phyloP scores from a whole-genome alignment of 2,888 invertebrate genomes.

The Drosophila demipolita region DNA sequence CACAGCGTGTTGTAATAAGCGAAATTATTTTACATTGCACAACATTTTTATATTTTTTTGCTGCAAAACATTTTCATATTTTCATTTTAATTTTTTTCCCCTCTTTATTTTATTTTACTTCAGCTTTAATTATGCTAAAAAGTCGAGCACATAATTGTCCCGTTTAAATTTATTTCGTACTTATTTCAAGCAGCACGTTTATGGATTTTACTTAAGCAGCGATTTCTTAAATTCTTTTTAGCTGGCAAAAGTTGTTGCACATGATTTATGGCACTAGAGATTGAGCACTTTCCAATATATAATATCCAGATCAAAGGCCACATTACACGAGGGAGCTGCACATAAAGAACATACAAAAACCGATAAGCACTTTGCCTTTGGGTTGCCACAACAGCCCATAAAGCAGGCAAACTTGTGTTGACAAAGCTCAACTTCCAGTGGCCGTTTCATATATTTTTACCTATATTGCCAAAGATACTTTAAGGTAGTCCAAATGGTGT shows the following conservation, averaged over 20 bases:
- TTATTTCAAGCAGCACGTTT: not conserved
- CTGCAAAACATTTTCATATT: not conserved
- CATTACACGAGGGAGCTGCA: slow-evolving; percentile 28
- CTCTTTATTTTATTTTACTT: slow-evolving; percentile 4
- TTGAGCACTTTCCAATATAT: slow-evolving; percentile 56
- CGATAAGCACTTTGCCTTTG: slow-evolving; percentile 64
- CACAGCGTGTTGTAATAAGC: slow-evolving; percentile 62
- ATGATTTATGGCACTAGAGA: slow-evolving; percentile 55
- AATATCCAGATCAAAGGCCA: slow-evolving; percentile 58
- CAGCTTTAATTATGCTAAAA: slow-evolving; percentile 50
- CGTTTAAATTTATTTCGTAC: not conserved
- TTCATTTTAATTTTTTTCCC: not conserved
- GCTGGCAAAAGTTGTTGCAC: slow-evolving; percentile 20
- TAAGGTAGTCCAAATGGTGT: slow-evolving; percentile 20
- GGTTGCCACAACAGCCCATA: slow-evolving; percentile 25
- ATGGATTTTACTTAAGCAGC: not conserved
- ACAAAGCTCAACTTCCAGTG: slow-evolving; percentile 53
- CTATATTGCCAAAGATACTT: slow-evolving; percentile 41
- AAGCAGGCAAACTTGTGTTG: slow-evolving; percentile 57
- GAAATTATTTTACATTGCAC: slow-evolving; percentile 70
- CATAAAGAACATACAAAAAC: slow-evolving; percentile 21
- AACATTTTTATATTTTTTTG: slow-evolving; percentile 20
- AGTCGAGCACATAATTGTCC: slow-evolving; percentile 12
- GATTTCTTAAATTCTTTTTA: slow-evolving; percentile 1
- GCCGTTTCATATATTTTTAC: slow-evolving; percentile 57